Base-by-base conservation (phyloP, 1,140 invertebrate genomes). In the Trichoplusia ni region DNA sequence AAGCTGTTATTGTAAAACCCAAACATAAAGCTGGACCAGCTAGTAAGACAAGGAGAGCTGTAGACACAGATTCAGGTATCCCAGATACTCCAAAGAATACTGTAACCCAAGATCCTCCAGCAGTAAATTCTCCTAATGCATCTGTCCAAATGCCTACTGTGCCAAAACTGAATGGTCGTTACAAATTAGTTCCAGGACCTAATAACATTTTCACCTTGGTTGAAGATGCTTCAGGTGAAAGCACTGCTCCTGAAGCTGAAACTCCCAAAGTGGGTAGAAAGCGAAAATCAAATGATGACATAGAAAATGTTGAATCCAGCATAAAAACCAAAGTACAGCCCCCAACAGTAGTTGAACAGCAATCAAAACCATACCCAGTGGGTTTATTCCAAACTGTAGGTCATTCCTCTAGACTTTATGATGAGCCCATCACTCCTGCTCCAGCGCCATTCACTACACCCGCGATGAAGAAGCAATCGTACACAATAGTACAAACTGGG, bases 191-290 rank as follows among this genome's bases (percentile, higher is more conserved):
- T 9, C 75, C 84, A 47, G 87, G 87, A 2, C 84, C 84, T 5
- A 89, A 90, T 58, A 90, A 88, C 54, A 80, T 79, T n/a, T 86
- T 87, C 59, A 77, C 77, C 4, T 68, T 90, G 47, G 73, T 89
- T 19, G 86, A 86, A 80, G 81, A 84, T 23, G 70, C 69, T 14
- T 8, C 27, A 72, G n/a, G n/a, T n/a, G n/a, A n/a, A n/a, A n/a
- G n/a, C n/a, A n/a, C n/a, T n/a, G 23, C 11, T 53, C 5, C 31
- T 14, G 37, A 18, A 42, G 49, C 8, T 25, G 40, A 47, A 49
- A 33, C 11, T 3, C 21, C 60, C 16, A 64, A 64, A 35, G 16
- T 21, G 18, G 9, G n/a, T 9, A 68, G 62, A 37, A 49, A 56
- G 33, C 47, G 65, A 19, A 67, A 67, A 49, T 37, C 25, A 11